phyloP scores from a whole-genome alignment of 2,888 invertebrate species.

The Zele albiditarsus region DNA sequence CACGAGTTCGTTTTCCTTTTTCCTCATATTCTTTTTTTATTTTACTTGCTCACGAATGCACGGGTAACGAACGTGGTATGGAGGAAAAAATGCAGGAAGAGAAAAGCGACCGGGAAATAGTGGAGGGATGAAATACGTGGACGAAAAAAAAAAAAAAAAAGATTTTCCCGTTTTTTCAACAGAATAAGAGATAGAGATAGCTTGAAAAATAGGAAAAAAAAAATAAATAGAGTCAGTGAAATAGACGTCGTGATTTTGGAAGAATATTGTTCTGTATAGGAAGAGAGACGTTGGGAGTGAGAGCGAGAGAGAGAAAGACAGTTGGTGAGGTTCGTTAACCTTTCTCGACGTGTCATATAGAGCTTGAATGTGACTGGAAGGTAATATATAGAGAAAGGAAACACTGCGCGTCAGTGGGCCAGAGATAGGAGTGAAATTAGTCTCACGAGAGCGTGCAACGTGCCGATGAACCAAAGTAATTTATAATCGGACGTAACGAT shows the following conservation, averaged over 20 bases:
- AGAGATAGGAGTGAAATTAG: slow-evolving; percentile 19
- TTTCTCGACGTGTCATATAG: slow-evolving; percentile 35
- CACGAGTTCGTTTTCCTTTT: slow-evolving; percentile 26
- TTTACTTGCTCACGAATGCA: slow-evolving; percentile 36
- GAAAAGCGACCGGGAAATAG: slow-evolving; percentile 17
- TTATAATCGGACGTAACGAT: slow-evolving; percentile 26
- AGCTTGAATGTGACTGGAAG: slow-evolving; percentile 17
- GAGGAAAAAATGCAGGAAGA: slow-evolving; percentile 26
- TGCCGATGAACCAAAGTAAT: slow-evolving; percentile 31
- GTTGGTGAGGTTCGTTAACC: slow-evolving; percentile 48
- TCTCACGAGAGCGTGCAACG: slow-evolving; percentile 26
- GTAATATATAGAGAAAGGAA: not conserved
- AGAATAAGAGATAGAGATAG: not conserved
- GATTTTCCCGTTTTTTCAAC: not conserved
- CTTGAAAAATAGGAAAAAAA: not conserved
- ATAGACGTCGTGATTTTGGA: slow-evolving; percentile 45
- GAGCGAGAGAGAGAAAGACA: not conserved
- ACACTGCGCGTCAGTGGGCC: not conserved
- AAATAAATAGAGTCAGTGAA: slow-evolving; percentile 16
- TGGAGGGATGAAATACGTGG: slow-evolving; percentile 3
- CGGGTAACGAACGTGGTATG: slow-evolving; percentile 40
- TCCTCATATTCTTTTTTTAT: not conserved
- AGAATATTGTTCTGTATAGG: slow-evolving; percentile 43
- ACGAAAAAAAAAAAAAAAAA: not conserved
- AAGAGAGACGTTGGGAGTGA: slow-evolving; percentile 1